These are phyloP conservation scores for Physella acuta DNA, from an alignment of 1,140 invertebrate genomes.

Conservation along the genomic window DNA sequence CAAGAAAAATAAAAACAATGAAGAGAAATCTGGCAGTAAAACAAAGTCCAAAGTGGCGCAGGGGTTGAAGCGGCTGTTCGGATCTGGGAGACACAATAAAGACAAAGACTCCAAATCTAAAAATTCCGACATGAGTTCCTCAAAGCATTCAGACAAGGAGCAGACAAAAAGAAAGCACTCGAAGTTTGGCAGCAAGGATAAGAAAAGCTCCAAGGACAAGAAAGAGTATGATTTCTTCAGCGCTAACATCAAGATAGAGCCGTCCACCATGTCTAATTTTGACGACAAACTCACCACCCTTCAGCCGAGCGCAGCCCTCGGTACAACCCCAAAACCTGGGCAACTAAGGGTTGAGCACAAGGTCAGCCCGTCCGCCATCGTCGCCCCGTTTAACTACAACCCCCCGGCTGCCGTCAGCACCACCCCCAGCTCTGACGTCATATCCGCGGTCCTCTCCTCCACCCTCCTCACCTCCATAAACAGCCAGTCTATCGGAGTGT, in stretches of 20 bases:
- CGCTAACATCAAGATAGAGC: constrained; percentile 6
- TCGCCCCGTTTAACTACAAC: constrained; percentile 65
- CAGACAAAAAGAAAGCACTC: constrained; percentile 18
- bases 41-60: constrained; percentile 32
- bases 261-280: not conserved
- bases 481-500: constrained; percentile 1
- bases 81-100: constrained; percentile 2
- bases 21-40: constrained; percentile 14
- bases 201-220: constrained; percentile 22
- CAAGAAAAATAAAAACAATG: constrained; percentile 20
- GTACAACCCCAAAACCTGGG: not conserved
- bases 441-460: not conserved
- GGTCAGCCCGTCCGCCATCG: constrained; percentile 44
- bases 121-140: not conserved
- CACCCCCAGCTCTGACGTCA: not conserved
- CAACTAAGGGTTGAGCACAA: constrained; percentile 10
- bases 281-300: not conserved
- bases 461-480: not conserved
- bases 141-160: not conserved
- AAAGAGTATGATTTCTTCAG: constrained; percentile 16
- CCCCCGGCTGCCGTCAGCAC: constrained; percentile 38
- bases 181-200: constrained; percentile 11
- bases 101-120: constrained; percentile 1
- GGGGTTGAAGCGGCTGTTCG: constrained; percentile 30
- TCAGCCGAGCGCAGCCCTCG: not conserved